These are phyloP conservation scores for Cydia splendana DNA, from an alignment of 1,140 invertebrate genomes.

Conservation along the genomic window DNA sequence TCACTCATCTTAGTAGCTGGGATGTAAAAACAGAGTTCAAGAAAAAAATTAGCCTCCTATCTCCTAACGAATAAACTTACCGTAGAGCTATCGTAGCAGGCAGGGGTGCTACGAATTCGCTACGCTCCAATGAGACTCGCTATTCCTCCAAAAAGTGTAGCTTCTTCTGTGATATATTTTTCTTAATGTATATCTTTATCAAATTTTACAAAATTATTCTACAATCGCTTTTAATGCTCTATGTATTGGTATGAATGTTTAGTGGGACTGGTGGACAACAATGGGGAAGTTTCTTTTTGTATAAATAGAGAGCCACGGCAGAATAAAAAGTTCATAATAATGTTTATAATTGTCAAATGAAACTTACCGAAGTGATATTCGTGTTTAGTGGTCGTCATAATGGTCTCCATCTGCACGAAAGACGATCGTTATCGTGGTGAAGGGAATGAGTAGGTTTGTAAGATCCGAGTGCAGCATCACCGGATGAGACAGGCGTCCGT, in stretches of 20 bases:
- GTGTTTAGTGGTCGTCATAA: slow-evolving; percentile 55
- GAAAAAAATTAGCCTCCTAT: neutral
- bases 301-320: neutral
- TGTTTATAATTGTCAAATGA: slow-evolving; percentile 5
- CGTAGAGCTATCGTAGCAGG: slow-evolving; percentile 18
- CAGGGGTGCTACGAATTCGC: slow-evolving; percentile 28
- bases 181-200: neutral
- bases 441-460: neutral
- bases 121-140: slow-evolving; percentile 19
- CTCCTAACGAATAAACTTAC: neutral
- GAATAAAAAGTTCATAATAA: neutral
- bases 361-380: slow-evolving; percentile 68
- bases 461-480: slow-evolving; percentile 28
- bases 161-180: neutral
- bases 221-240: neutral
- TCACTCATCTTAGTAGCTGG: too few species aligned
- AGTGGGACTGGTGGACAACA: neutral
- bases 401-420: slow-evolving; percentile 37
- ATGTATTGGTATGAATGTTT: neutral
- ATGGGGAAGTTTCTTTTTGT: neutral
- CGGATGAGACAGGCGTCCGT: slow-evolving; percentile 33
- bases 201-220: too few species aligned
- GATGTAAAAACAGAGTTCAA: too few species aligned
- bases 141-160: neutral
- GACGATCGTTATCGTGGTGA: neutral